phyloP scores from a whole-genome alignment of 2,888 invertebrate genomes.

The Tuta absoluta region DNA sequence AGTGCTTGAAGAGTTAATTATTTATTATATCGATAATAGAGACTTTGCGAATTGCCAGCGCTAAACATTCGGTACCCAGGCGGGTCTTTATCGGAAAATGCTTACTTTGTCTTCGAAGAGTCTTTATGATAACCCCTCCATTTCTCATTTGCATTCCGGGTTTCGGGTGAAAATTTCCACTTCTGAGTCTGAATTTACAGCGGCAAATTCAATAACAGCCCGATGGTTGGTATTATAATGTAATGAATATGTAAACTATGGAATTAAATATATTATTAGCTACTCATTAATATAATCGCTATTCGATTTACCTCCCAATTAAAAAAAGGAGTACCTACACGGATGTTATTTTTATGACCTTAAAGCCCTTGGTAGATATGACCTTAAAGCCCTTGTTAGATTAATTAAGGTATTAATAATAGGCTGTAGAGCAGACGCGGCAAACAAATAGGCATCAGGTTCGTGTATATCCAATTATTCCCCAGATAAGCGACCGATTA shows the following conservation, averaged over 20 bases:
- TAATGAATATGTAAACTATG: neutral
- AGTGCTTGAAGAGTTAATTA: too few relatives aligned
- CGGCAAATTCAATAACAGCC: neutral
- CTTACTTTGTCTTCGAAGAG: slow-evolving; percentile 42
- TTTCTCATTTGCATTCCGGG: slow-evolving; percentile 46
- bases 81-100: slow-evolving; percentile 51
- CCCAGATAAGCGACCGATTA: too few relatives aligned
- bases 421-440: too few relatives aligned
- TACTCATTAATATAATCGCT: too few relatives aligned
- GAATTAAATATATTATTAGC: slow-evolving; percentile 24
- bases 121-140: slow-evolving; percentile 45
- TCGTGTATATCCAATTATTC: too few relatives aligned
- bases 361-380: too few relatives aligned
- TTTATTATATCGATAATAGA: neutral
- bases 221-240: neutral
- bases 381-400: too few relatives aligned
- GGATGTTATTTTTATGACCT: too few relatives aligned
- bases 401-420: too few relatives aligned
- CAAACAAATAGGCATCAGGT: too few relatives aligned
- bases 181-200: slow-evolving; percentile 46
- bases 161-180: slow-evolving; percentile 4
- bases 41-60: neutral
- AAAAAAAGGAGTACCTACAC: too few relatives aligned
- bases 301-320: too few relatives aligned
- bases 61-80: slow-evolving; percentile 41